phyloP scores from a whole-genome alignment of 1,140 invertebrate species.

The Stratiolaelaps scimitus region DNA sequence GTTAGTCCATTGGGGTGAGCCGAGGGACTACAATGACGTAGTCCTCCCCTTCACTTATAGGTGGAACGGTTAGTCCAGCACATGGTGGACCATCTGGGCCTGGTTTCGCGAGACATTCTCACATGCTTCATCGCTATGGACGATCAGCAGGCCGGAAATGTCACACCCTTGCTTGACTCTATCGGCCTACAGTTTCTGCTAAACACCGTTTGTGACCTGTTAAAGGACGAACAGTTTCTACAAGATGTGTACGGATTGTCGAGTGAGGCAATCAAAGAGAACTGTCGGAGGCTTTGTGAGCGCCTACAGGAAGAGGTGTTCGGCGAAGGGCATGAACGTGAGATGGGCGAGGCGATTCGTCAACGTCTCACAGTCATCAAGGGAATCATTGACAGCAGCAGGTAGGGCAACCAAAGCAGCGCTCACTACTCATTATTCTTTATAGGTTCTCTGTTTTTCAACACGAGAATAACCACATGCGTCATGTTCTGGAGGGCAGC shows the following conservation, averaged over 20 bases:
- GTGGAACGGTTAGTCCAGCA: constrained; percentile 1
- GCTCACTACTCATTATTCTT: too few species aligned
- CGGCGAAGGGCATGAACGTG: constrained; percentile 4
- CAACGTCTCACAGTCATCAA: not conserved
- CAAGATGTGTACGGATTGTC: constrained; percentile 2
- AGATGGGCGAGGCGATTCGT: not conserved
- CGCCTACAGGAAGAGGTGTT: constrained; percentile 18
- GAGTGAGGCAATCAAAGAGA: not conserved
- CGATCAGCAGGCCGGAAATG: constrained; percentile 12
- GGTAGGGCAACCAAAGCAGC: too few species aligned
- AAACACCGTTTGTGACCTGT: constrained; percentile 16
- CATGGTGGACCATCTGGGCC: constrained; percentile 14
- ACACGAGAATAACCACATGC: too few species aligned
- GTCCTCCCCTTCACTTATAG: not conserved
- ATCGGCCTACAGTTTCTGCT: constrained; percentile 24
- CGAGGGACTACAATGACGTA: too few species aligned
- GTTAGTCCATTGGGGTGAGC: too few species aligned
- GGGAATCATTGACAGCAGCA: not conserved
- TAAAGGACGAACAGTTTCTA: constrained; percentile 4
- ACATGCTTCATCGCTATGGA: constrained; percentile 18
- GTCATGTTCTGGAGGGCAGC: too few species aligned
- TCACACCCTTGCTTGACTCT: not conserved
- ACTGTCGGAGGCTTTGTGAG: constrained; percentile 19
- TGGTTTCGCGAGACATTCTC: constrained; percentile 22
- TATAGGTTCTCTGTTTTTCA: too few species aligned